Percentiles rank a stretch among this genome's conserved stretches.
Conservation (phyloP, 2,888 invertebrate species). For the Noctua janthina region DNA sequence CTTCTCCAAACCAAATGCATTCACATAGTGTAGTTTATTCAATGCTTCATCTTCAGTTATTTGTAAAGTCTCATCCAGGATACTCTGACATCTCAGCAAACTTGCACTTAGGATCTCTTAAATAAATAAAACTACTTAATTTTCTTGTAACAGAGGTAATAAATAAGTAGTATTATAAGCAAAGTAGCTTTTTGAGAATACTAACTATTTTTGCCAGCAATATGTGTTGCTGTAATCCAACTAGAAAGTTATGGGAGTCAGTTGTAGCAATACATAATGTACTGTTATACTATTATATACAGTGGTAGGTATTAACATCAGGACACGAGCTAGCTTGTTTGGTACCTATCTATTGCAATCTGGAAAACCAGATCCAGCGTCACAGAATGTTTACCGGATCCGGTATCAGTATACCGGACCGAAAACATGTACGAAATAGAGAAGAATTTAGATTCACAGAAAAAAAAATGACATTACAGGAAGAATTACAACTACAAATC, state of each 20-base stretch:
- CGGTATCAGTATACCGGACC: too few species aligned
- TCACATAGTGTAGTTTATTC: slow-evolving; percentile 81
- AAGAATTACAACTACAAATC: too few species aligned
- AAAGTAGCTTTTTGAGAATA: neutral
- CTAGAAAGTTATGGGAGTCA: neutral
- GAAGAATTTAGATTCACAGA: too few species aligned
- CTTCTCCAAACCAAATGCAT: slow-evolving; percentile 84
- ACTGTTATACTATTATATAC: neutral
- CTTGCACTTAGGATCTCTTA: slow-evolving; percentile 83
- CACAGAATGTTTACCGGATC: too few species aligned
- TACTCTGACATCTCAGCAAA: slow-evolving; percentile 76
- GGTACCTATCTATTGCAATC: neutral
- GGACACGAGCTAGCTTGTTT: neutral
- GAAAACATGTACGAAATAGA: too few species aligned
- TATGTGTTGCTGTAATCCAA: neutral
- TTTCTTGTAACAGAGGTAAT: neutral
- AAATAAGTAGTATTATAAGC: neutral
- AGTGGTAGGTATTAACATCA: neutral
- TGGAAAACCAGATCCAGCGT: too few species aligned
- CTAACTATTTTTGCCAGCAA: neutral
- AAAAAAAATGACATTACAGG: too few species aligned
- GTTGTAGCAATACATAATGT: neutral
- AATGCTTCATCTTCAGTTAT: slow-evolving; percentile 78
- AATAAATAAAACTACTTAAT: slow-evolving; percentile 34
- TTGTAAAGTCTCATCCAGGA: slow-evolving; percentile 69